Evolutionary conservation across 1,140 invertebrate genomes (phyloP), one percentile per base, ranked within the genome.

Genomic region (Apis cerana): DNA sequence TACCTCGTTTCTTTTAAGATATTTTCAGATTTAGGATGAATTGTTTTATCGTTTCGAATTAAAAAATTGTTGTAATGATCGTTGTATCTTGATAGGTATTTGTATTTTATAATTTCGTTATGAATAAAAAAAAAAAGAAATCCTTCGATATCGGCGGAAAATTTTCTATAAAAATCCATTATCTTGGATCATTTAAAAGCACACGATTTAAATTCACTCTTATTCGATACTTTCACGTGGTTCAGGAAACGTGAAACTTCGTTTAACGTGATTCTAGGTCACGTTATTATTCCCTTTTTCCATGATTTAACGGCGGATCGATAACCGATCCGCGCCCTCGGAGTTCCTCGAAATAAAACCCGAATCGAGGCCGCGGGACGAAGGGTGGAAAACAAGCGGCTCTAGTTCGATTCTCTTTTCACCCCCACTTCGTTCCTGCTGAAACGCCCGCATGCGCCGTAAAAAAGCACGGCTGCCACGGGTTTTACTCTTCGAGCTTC

Each of bases 401-500:
- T 65, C 75, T 65, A 79, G 83, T 88, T 88, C 86, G 86, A 88
- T 88, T 89, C 84, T 89, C 87, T 89, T 88, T 89, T 75, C 50
- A 64, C 87, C 89, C 89, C 87, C 89, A 88, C 82, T 27, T 62
- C 62, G 76, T 88, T 75, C 77, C 74, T 61, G 56, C 70, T 65
- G 85, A 80, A 82, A 82, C 67, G 71, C 69, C 87, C 91, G 91
- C 92, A 92, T 92, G 91, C 92, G 91, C 91, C 84, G 88, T 91
- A 87, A 87, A 90, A 91, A 92, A 93, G 90, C 87, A 84, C 87
- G 82, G 76, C 85, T 80, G 80, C 82, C 72, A 87, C 84, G 84
- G 82, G 85, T 87, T 89, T 85, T 89, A 88, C 87, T 87, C 85
- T 87, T 85, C 89, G 87, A 85, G 84, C 83, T 89, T 88, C 82